Evolutionary conservation across 2,888 invertebrate species (phyloP), one percentile per base, ranked within the genome.

Genomic region (Antheraea yamamai): DNA sequence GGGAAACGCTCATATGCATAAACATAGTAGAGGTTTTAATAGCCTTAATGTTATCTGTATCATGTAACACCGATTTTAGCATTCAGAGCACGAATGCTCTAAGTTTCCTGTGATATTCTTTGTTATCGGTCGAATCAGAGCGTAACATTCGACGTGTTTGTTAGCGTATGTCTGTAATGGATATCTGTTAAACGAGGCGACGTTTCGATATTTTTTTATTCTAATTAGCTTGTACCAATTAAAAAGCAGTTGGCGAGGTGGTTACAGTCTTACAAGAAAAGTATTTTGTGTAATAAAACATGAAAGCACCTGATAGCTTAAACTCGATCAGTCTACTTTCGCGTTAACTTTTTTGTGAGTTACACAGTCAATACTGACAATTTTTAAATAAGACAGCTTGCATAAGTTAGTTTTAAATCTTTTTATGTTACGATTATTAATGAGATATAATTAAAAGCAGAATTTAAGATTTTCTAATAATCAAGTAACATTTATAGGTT

Each of bases 51-150:
- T 61, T 8, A 18, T 68, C 18, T 35, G 35, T 47, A 8, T 68
- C 30, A 68, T 68, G 30, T 68, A 68, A 68, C 23, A 18, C 68
- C 68, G 35, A 35, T 68, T 68, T 68, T 68, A 35, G 68, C 1
- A 68, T 68, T 68, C 68, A 35, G 16, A 68, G 30, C 68, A 68
- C 68, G 68, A 68, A 68, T 18, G 30, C 68, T 30, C 68, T 68
- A 18, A 68, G 35, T 68, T 30, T 16, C 23, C 68, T 68, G 61
- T 61, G 61, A 14, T 61, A 61, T 61, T 23, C 68, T 68, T 30
- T 30, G 18, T 68, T 68, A 35, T 12, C 14, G 68, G 35, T 18
- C 16, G 16, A 68, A 68, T 68, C 68, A 68, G 35, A 68, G 68
- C 30, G 35, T 68, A 68, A 68, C 14, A 20, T 68, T 18, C 4